Base-by-base conservation (phyloP, 2,113 vertebrate species). In the Tonatia bakeri region DNA sequence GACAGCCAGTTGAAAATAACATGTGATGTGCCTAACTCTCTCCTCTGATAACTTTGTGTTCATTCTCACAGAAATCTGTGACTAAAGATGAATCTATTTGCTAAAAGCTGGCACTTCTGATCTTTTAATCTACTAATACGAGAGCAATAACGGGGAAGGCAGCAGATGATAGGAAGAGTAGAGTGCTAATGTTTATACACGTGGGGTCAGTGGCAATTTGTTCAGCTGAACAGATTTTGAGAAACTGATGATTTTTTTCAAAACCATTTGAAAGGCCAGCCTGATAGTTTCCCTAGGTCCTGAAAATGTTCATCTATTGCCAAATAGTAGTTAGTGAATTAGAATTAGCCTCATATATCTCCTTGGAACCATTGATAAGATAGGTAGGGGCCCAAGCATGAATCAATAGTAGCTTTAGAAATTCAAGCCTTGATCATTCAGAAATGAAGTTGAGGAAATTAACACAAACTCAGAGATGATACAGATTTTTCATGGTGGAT, bases 111-210 rank as follows among this genome's bases (percentile, higher is more conserved):
- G 95, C 87, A 93, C 91, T 97, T 96, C 73, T 97, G 96, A 94
- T 98, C 96, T 96, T 97, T 98, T 97, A 97, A 97, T 97, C 95
- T 96, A 96, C 92, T 95, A 95, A 96, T 90, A 95, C 81, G 94
- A 96, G 95, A 95, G 91, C 94, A 96, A 95, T 90, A 87, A 77
- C 93, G 81, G 67, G 36, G 79, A 88, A 91, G 76, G 75, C 87
- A 70, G 70, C 52, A 94, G 82, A 50, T 50, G 72, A 80, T 6
- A 31, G 72, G 52, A 76, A 14, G 50, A 94, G 73, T 19, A 64
- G 82, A 70, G 61, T 15, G 14, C n/a, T 52, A 61, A 38, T 38
- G 16, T 82, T 93, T 50, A 10, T 82, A 52, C 33, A 33, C 77
- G 9, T 4, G 52, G 77, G 72, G 86, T 61, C 54, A 0, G 59